A percentile compares a stretch with the other conserved stretches of the same genome.
Conservation (phyloP, 2,113 vertebrate genomes). For the Ammodytes dubius region DNA sequence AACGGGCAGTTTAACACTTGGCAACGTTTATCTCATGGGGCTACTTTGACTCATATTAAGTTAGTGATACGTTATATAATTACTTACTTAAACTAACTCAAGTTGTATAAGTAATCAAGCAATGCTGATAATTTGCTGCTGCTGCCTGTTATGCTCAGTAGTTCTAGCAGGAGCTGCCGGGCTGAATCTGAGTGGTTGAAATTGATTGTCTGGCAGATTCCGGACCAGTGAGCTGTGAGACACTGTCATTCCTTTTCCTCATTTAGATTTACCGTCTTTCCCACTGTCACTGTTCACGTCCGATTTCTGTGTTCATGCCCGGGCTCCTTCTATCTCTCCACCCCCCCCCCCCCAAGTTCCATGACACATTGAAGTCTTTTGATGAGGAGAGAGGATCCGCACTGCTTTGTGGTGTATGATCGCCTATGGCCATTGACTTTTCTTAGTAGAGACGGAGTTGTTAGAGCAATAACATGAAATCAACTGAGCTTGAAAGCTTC, state of each 20-base stretch:
- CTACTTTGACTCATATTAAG: background rate
- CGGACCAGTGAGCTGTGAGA: slow-evolving; percentile 70
- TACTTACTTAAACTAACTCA: too few relatives aligned
- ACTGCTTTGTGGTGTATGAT: slow-evolving; percentile 7
- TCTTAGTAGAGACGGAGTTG: slow-evolving; percentile 38
- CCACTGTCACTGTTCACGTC: slow-evolving; percentile 40
- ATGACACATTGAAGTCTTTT: slow-evolving; percentile 38
- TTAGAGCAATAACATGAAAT: slow-evolving; percentile 67
- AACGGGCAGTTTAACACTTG: background rate
- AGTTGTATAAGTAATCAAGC: background rate
- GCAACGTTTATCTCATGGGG: background rate
- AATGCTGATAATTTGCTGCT: slow-evolving; percentile 19
- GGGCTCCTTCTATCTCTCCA: background rate
- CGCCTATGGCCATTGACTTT: slow-evolving; percentile 54
- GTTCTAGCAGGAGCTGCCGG: slow-evolving; percentile 41
- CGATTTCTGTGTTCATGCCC: slow-evolving; percentile 30
- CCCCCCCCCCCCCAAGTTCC: slow-evolving; percentile 18
- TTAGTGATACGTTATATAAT: too few relatives aligned
- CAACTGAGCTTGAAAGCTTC: slow-evolving; percentile 66
- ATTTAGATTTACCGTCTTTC: slow-evolving; percentile 51
- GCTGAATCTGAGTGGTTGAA: slow-evolving; percentile 50
- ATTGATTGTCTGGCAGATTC: slow-evolving; percentile 73
- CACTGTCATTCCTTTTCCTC: slow-evolving; percentile 32
- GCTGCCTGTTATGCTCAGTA: slow-evolving; percentile 22
- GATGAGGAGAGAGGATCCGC: slow-evolving; percentile 37